phyloP scores from a whole-genome alignment of 2,113 vertebrate species.

The Astur gentilis region DNA sequence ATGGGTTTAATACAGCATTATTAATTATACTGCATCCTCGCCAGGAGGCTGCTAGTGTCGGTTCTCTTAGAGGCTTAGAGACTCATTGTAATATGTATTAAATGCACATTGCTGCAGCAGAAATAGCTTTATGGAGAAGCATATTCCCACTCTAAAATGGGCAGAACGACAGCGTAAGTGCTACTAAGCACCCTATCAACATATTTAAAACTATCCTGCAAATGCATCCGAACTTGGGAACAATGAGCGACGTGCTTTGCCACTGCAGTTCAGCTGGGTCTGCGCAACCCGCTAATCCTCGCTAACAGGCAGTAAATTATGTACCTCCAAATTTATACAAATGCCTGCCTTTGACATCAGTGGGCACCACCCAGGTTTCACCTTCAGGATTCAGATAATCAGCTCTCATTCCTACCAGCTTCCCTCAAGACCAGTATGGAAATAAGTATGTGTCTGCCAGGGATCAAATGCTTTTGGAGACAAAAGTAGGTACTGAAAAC shows the following conservation, averaged over 20 bases:
- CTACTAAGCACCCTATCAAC: neutral
- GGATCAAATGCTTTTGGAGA: constrained; percentile 86
- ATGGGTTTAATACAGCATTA: constrained; percentile 65
- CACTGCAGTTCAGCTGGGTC: neutral
- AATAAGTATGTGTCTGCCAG: constrained; percentile 82
- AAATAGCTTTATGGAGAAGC: constrained; percentile 24
- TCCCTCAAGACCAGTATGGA: constrained; percentile 80
- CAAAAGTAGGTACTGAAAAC: constrained; percentile 81
- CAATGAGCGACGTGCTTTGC: constrained; percentile 34
- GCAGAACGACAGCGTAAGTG: neutral
- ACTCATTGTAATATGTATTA: constrained; percentile 44
- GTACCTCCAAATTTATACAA: constrained; percentile 67
- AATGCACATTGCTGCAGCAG: constrained; percentile 40
- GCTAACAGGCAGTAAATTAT: constrained; percentile 75
- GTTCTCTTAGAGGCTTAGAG: constrained; percentile 14
- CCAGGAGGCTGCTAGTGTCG: constrained; percentile 13
- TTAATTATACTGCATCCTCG: constrained; percentile 41
- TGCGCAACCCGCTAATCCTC: constrained; percentile 51
- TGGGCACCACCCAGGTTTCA: constrained; percentile 75
- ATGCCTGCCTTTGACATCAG: constrained; percentile 74
- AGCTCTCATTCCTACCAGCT: constrained; percentile 73
- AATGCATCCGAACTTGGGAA: neutral
- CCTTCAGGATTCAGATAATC: constrained; percentile 81
- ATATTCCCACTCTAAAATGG: neutral
- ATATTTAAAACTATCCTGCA: neutral